Base-by-base conservation (phyloP, 2,113 vertebrate species). In the Desmodus rotundus region DNA sequence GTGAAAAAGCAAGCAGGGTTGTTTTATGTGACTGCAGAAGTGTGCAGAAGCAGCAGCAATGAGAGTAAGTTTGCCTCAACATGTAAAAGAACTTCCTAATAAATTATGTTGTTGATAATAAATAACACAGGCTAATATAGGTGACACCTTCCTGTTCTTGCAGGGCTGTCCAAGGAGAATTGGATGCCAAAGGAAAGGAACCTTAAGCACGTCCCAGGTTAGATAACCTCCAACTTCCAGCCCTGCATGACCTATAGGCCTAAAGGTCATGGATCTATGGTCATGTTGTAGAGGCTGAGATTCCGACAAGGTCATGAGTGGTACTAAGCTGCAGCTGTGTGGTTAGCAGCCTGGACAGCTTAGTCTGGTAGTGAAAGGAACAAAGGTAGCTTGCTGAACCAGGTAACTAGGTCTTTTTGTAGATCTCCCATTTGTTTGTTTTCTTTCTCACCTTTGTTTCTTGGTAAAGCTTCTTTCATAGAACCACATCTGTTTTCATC, bases 361-460 rank as follows among this genome's bases (percentile, higher is more conserved):
- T 67, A 28, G 67, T 80, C 41, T 84, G 43, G 63, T 70, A 67
- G 56, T 36, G 74, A 80, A 33, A 92, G 24, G 16, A 83, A 82
- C 26, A 50, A 89, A 50, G 41, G 15, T 45, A 54, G 16, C 83
- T 85, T 54, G 28, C 20, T 52, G 45, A 47, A 61, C 63, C 33
- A 68, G 68, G 28, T 82, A 58, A 82, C 47, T 41, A 41, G 11
- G 47, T 81, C 36, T 86, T 91, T 95, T 82, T 67, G 13, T 78
- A 56, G 38, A 58, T 63, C 20, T 87, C 58, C 58, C 52, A 19
- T 83, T 84, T 72, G 14, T 89, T 85, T 65, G 33, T 54, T 84
- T 97, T 61, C 54, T 73, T 90, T 61, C 54, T 41, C 28, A 63
- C 56, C 63, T 94, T 73, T 95, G 74, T 83, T 74, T 87, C 65